phyloP scores from a whole-genome alignment of 1,140 invertebrate species.

The Planococcus citri region DNA sequence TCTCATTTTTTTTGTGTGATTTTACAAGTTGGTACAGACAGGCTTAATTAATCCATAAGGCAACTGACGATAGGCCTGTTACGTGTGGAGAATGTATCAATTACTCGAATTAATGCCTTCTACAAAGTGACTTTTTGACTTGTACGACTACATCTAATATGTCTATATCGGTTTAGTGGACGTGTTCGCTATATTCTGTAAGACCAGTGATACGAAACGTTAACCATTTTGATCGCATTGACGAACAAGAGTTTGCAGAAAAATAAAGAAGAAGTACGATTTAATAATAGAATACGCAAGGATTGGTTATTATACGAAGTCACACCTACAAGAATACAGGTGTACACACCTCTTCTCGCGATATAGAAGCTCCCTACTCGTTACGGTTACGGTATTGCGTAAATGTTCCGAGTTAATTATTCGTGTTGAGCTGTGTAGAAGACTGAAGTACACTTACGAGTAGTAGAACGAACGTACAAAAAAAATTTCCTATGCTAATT shows the following conservation, averaged over 20 bases:
- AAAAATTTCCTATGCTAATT: too few species aligned
- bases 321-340: slow-evolving; percentile 15
- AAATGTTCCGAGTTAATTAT: neutral
- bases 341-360: slow-evolving; percentile 10
- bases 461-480: too few species aligned
- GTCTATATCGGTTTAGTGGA: neutral
- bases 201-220: neutral
- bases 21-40: too few species aligned
- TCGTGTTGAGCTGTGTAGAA: too few species aligned
- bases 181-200: neutral
- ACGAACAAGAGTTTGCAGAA: neutral
- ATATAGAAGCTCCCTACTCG: neutral
- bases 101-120: too few species aligned
- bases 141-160: too few species aligned
- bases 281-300: slow-evolving; percentile 14
- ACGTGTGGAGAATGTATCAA: too few species aligned
- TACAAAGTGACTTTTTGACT: too few species aligned
- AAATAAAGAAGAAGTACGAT: neutral
- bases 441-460: neutral
- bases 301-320: slow-evolving; percentile 9
- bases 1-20: too few species aligned
- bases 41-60: neutral
- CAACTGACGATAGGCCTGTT: too few species aligned
- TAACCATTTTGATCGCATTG: neutral
- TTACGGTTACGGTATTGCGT: neutral